Base-by-base conservation (phyloP, 2,797 vertebrate genomes). In the Poeciliopsis gracilis region DNA sequence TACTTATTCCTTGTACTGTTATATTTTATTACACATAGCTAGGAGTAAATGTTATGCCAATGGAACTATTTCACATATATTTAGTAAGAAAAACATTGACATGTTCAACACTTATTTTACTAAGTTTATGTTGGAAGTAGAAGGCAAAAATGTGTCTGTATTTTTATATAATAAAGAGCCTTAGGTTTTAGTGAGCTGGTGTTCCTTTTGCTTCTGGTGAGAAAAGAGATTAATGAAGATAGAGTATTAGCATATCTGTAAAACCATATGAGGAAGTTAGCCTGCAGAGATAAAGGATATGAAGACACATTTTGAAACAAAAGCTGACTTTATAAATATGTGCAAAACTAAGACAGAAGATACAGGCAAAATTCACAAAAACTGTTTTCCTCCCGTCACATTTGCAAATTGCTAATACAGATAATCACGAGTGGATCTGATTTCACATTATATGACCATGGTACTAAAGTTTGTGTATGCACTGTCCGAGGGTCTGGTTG, bases 291-390 rank as follows among this genome's bases (percentile, higher is more conserved):
- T 59, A 55, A 55, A 38, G 5, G 51, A 79, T 23, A 10, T 15
- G 13, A 4, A 0, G 41, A 28, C 38, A 28, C 2, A 53, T 38
- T 25, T 69, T 46, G 45, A 81, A 69, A 78, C 13, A 41, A 23
- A 79, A 28, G 74, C 51, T 47, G 78, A 13, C 23, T 5, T 76
- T 38, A 13, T 73, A 38, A n/a, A 11, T 25, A 45, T n/a, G 75
- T 78, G 86, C 53, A 77, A 82, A 83, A 87, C 81, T 61, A 79
- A 53, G 41, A 57, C 28, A 33, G n/a, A 25, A 49, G 13, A 36
- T 28, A 55, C 45, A 13, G 2, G 16, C 67, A 70, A 69, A 77
- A 57, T 73, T 0, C 16, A 57, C 30, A 41, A 55, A 25, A 55
- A 12, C 23, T 55, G 25, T 55, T 55, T 55, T 55, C 53, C 25